phyloP scores from a whole-genome alignment of 2,888 invertebrate species.

The Volucella zonaria region DNA sequence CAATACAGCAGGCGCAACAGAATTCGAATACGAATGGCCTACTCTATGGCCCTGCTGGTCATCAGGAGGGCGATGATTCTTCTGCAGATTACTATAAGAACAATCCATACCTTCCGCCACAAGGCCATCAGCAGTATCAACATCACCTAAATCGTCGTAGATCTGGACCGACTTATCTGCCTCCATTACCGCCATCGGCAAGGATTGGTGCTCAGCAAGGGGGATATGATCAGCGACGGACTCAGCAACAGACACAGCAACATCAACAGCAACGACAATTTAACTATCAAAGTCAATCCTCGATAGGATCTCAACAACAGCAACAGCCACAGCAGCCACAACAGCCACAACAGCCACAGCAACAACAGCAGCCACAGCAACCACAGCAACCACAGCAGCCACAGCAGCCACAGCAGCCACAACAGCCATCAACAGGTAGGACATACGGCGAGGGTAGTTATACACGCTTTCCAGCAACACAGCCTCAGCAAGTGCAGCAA shows the following conservation, averaged over 20 bases:
- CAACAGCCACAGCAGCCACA: conserved; percentile 41
- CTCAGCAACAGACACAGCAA: conserved; percentile 62
- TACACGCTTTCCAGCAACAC: conserved; percentile 75
- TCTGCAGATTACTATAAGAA: conserved; percentile 81
- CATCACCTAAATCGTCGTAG: conserved; percentile 78
- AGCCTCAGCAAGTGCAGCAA: conserved; percentile 48
- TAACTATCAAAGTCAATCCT: conserved; percentile 76
- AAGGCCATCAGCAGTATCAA: conserved; percentile 75
- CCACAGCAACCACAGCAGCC: too few relatives aligned
- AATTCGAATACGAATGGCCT: conserved; percentile 82
- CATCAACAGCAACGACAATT: conserved; percentile 76
- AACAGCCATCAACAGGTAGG: conserved; percentile 74
- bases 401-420: conserved; percentile 26
- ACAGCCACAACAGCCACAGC: too few relatives aligned
- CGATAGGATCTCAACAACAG: conserved; percentile 72
- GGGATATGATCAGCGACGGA: conserved; percentile 49
- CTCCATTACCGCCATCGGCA: conserved; percentile 78
- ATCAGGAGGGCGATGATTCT: conserved; percentile 79
- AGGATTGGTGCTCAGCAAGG: conserved; percentile 77
- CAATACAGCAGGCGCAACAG: conserved; percentile 81
- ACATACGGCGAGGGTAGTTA: conserved; percentile 81
- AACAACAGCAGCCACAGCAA: too few relatives aligned
- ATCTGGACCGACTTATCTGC: conserved; percentile 80
- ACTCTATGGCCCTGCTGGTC: conserved; percentile 82
- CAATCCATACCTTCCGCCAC: conserved; percentile 82